These are phyloP conservation scores for Olivierus martensii DNA, from an alignment of 1,140 invertebrate genomes.

Conservation along the genomic window DNA sequence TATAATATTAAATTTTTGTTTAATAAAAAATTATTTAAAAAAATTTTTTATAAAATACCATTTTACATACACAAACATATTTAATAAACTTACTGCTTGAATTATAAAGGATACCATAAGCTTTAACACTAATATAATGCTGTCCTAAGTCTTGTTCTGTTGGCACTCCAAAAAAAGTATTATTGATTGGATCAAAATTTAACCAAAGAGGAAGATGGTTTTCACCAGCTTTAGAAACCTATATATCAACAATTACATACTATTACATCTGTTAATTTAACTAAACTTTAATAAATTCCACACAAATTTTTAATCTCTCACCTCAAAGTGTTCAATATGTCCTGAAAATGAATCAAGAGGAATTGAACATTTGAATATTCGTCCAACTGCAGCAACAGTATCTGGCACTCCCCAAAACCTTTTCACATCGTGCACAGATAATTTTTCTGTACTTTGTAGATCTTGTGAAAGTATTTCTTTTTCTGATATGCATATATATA, in stretches of 20 bases:
- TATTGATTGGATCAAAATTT: slow-evolving; percentile 26
- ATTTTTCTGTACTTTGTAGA: too few species aligned
- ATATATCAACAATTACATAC: slow-evolving; percentile 13
- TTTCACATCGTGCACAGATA: slow-evolving; percentile 13
- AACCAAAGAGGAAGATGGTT: slow-evolving; percentile 31
- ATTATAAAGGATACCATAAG: slow-evolving; percentile 15
- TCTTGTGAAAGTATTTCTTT: too few species aligned
- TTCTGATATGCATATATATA: too few species aligned
- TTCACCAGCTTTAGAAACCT: slow-evolving; percentile 30
- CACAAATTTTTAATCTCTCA: slow-evolving; percentile 20
- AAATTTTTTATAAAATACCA: too few species aligned
- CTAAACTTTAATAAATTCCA: not conserved
- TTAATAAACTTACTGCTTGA: not conserved
- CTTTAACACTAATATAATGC: slow-evolving; percentile 36
- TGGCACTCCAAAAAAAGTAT: slow-evolving; percentile 42
- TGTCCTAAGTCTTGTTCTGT: slow-evolving; percentile 38
- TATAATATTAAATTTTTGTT: too few species aligned
- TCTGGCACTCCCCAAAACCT: slow-evolving; percentile 31
- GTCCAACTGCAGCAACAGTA: slow-evolving; percentile 30
- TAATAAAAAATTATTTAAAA: too few species aligned
- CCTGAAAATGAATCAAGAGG: slow-evolving; percentile 34
- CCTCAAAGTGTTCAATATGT: slow-evolving; percentile 32
- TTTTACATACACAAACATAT: not conserved
- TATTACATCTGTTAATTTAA: not conserved
- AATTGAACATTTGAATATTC: slow-evolving; percentile 33